These are phyloP conservation scores for Leptinotarsa undecemlineata DNA, from an alignment of 1,140 invertebrate species.

Conservation along the genomic window DNA sequence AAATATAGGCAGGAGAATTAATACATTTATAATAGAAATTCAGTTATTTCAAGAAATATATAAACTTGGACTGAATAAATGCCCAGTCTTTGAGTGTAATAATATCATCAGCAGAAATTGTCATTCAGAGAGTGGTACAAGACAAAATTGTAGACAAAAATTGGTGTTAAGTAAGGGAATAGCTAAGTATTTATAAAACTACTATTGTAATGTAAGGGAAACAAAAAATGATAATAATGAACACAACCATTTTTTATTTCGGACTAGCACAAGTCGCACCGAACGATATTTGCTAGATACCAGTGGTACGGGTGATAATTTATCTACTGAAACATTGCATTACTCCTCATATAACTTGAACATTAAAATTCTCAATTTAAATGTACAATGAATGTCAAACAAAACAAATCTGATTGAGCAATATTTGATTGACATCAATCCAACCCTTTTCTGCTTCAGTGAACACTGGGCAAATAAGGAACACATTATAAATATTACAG, in stretches of 20 bases:
- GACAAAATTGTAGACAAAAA: neutral
- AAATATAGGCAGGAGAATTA: neutral
- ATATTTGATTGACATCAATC: slow-evolving; percentile 16
- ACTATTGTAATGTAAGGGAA: neutral
- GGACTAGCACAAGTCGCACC: neutral
- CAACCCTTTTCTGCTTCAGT: slow-evolving; percentile 9
- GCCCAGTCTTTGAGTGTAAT: slow-evolving; percentile 13
- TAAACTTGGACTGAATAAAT: slow-evolving; percentile 13
- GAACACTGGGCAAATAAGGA: slow-evolving; percentile 9
- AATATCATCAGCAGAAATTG: slow-evolving; percentile 6
- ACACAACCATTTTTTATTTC: slow-evolving; percentile 13
- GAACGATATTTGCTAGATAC: slow-evolving; percentile 15
- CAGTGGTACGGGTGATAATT: neutral
- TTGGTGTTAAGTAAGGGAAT: slow-evolving; percentile 6
- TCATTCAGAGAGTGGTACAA: neutral
- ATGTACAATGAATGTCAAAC: slow-evolving; percentile 9
- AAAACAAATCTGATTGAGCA: slow-evolving; percentile 10
- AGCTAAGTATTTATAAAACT: neutral
- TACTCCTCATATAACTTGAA: neutral
- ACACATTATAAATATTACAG: slow-evolving; percentile 14
- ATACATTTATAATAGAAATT: neutral
- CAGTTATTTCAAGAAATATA: slow-evolving; percentile 14
- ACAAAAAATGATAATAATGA: slow-evolving; percentile 10
- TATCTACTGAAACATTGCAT: slow-evolving; percentile 9
- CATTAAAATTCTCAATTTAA: slow-evolving; percentile 4